Conservation (phyloP, 2,888 invertebrate species). For the Epirrita christyi region DNA sequence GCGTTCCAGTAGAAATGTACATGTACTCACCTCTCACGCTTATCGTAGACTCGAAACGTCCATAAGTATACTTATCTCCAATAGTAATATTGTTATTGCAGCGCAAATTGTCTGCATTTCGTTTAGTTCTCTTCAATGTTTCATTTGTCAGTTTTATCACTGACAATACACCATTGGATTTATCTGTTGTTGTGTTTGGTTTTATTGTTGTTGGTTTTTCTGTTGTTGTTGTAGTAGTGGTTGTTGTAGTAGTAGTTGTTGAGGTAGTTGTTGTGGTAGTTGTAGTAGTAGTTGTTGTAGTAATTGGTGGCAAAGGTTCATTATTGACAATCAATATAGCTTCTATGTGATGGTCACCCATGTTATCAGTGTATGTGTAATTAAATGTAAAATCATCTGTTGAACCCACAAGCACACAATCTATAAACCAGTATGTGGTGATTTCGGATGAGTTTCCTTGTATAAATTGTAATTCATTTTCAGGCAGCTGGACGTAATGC, state of each 20-base stretch:
- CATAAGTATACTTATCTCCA: slow-evolving; percentile 88
- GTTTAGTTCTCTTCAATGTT: slow-evolving; percentile 42
- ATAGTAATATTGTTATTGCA: slow-evolving; percentile 85
- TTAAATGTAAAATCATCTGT: slow-evolving; percentile 85
- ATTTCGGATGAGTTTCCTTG: slow-evolving; percentile 74
- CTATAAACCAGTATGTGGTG: slow-evolving; percentile 91
- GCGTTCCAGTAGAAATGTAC: no score
- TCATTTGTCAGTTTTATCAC: slow-evolving; percentile 8
- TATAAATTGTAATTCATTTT: slow-evolving; percentile 86
- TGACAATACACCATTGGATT: neutral
- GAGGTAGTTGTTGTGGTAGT: slow-evolving; percentile 75
- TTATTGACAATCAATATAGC: slow-evolving; percentile 89
- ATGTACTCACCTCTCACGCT: slow-evolving; percentile 89
- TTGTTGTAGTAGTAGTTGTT: slow-evolving; percentile 72
- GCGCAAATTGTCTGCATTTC: slow-evolving; percentile 47
- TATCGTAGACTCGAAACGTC: slow-evolving; percentile 88
- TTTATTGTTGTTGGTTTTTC: slow-evolving; percentile 41
- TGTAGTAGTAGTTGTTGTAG: slow-evolving; percentile 73
- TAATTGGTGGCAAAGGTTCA: slow-evolving; percentile 84
- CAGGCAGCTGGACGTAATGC: slow-evolving; percentile 84
- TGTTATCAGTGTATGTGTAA: slow-evolving; percentile 86
- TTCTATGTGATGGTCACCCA: slow-evolving; percentile 86
- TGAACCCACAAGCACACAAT: slow-evolving; percentile 88
- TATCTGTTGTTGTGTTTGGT: slow-evolving; percentile 21
- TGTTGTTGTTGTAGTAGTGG: slow-evolving; percentile 64